Percentiles rank a stretch among this genome's conserved stretches.
phyloP scores from a whole-genome alignment of 92 coral and sea anemone species.

The Chrysogorgia sp. region DNA sequence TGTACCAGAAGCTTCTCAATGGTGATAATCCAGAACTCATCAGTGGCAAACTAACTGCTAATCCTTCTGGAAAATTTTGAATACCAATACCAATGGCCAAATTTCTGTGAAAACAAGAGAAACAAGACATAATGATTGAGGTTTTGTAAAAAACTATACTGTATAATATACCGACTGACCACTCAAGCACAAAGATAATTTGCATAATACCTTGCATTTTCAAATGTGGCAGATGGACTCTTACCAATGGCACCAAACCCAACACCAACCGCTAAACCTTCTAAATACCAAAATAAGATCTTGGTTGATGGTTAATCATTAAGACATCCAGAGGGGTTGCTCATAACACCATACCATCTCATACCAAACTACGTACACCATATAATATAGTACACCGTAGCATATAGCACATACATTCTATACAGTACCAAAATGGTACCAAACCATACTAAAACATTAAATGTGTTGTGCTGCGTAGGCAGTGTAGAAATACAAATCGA shows the following conservation, averaged over 20 bases:
- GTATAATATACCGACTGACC: neutral
- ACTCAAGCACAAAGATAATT: neutral
- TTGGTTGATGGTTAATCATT: neutral
- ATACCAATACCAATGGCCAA: constrained; percentile 96
- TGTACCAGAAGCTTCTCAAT: constrained; percentile 90
- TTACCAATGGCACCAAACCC: constrained; percentile 99
- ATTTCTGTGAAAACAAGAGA: constrained; percentile 56
- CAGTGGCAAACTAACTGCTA: constrained; percentile 92
- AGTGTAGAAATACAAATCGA: too few species aligned
- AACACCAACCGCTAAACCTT: constrained; percentile 98
- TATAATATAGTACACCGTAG: too few species aligned
- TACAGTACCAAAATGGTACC: too few species aligned
- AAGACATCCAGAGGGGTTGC: too few species aligned
- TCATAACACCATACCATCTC: too few species aligned
- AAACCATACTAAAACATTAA: too few species aligned
- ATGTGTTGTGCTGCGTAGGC: too few species aligned
- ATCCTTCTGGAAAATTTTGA: constrained; percentile 97
- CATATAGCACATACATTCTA: too few species aligned
- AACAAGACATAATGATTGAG: neutral
- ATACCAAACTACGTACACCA: too few species aligned
- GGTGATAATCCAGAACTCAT: constrained; percentile 80
- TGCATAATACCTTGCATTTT: constrained; percentile 83
- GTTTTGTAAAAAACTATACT: neutral
- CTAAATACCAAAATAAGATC: constrained; percentile 42
- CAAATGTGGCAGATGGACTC: constrained; percentile 88